These are phyloP conservation scores for Meteorus cinctellus DNA, from an alignment of 2,888 invertebrate genomes.

Conservation along the genomic window DNA sequence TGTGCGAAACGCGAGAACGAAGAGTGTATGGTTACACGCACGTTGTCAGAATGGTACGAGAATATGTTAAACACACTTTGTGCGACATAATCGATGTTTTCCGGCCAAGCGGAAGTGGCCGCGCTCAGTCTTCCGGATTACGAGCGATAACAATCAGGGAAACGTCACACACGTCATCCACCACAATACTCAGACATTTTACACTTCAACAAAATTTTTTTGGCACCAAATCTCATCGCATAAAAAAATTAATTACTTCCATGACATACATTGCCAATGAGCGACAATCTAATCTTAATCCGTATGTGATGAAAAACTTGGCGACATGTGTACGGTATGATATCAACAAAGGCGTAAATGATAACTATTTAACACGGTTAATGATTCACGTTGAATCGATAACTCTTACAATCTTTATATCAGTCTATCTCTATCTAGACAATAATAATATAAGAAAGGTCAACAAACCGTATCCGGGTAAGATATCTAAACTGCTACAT, in stretches of 20 bases:
- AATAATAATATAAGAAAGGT: conserved; percentile 3
- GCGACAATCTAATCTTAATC: conserved; percentile 50
- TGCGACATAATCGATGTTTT: conserved; percentile 50
- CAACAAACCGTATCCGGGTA: conserved; percentile 8
- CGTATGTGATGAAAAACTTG: conserved; percentile 22
- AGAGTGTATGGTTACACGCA: conserved; percentile 48
- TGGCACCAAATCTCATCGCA: too few relatives aligned
- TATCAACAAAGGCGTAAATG: conserved; percentile 49
- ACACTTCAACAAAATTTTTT: too few relatives aligned
- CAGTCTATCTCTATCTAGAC: conserved; percentile 16
- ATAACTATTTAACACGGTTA: conserved; percentile 8
- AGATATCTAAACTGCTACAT: background rate
- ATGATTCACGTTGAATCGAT: conserved; percentile 15
- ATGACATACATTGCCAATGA: conserved; percentile 35
- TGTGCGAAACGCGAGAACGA: conserved; percentile 51
- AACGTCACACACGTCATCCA: conserved; percentile 15
- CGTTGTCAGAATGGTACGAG: conserved; percentile 42
- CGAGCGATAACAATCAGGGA: conserved; percentile 47
- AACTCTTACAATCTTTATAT: conserved; percentile 8
- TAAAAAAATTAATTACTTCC: background rate
- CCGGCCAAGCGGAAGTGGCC: conserved; percentile 51
- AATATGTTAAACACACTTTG: conserved; percentile 49
- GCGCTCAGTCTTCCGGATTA: conserved; percentile 52
- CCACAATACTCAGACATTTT: background rate
- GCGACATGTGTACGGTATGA: conserved; percentile 51